Percentiles rank a stretch among this genome's conserved stretches.
These are phyloP conservation scores for Drosophila lacertosa DNA, from an alignment of 1,140 invertebrate species.

Conservation along the genomic window DNA sequence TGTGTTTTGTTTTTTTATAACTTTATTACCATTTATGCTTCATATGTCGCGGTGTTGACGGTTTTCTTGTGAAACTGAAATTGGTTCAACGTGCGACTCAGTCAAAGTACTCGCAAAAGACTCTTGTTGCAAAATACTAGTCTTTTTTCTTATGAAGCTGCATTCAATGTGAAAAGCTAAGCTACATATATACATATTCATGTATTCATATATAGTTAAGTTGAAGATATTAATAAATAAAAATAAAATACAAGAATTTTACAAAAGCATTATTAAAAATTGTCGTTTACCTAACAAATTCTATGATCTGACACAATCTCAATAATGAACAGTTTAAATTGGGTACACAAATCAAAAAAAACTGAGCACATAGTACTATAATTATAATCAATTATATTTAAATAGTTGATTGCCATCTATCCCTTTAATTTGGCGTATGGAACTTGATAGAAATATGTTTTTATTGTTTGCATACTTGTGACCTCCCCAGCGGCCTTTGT, in stretches of 20 bases:
- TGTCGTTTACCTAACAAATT: no score
- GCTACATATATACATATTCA: no score
- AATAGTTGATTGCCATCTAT: no score
- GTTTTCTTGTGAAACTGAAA: constrained; percentile 35
- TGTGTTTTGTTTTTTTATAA: constrained; percentile 1
- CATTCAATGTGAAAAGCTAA: constrained; percentile 44
- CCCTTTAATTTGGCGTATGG: neutral
- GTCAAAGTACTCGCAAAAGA: neutral
- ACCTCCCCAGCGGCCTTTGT: neutral
- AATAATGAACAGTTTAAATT: no score
- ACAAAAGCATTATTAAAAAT: no score
- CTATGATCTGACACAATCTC: no score
- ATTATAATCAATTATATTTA: no score
- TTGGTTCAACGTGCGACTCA: constrained; percentile 27
- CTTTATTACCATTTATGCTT: constrained; percentile 11
- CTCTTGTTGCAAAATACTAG: constrained; percentile 22
- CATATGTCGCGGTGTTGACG: constrained; percentile 3
- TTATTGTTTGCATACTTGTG: neutral
- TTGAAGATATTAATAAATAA: no score
- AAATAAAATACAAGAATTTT: neutral
- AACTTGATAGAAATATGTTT: neutral
- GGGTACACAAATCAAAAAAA: no score
- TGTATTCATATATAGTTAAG: no score
- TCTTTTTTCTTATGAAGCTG: constrained; percentile 40
- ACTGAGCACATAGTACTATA: no score